A percentile compares a stretch with the other conserved stretches of the same genome.
Conservation (phyloP, 2,797 vertebrate genomes). For the Mionectes olivaceus region DNA sequence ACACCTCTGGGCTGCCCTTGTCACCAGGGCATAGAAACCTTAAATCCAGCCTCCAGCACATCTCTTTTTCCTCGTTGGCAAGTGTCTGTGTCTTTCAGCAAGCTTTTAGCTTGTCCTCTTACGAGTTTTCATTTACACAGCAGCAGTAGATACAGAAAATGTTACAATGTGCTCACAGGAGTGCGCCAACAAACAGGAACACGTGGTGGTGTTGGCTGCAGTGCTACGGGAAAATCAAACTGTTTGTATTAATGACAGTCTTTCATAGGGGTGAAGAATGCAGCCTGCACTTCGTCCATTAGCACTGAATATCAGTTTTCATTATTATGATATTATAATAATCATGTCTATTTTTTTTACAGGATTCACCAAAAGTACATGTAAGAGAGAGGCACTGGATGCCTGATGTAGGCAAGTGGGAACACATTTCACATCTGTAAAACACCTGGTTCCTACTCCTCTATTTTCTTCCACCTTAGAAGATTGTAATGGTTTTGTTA, state of each 20-base stretch:
- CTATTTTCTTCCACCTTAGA: not conserved
- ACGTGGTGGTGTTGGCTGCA: not conserved
- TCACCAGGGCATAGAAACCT: not conserved
- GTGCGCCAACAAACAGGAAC: not conserved
- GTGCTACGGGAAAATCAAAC: not conserved
- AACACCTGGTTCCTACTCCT: not conserved
- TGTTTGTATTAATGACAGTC: not conserved
- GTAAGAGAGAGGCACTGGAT: not conserved
- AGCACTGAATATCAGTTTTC: not conserved
- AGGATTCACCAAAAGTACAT: not conserved
- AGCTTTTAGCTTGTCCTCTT: not conserved
- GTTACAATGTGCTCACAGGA: accelerated
- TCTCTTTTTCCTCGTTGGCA: not conserved
- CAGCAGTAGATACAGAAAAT: not conserved
- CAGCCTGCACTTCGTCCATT: not conserved
- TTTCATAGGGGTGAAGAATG: not conserved
- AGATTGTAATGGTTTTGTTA: not conserved
- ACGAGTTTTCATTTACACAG: not conserved
- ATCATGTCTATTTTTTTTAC: not conserved
- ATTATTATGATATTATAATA: not conserved
- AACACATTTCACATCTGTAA: not conserved
- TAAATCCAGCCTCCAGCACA: not conserved
- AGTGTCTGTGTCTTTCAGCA: not conserved
- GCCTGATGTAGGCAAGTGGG: not conserved
- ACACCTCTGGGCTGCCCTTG: not conserved